phyloP scores from a whole-genome alignment of 1,140 invertebrate genomes.

The silkworm (Bombyx mori) region DNA sequence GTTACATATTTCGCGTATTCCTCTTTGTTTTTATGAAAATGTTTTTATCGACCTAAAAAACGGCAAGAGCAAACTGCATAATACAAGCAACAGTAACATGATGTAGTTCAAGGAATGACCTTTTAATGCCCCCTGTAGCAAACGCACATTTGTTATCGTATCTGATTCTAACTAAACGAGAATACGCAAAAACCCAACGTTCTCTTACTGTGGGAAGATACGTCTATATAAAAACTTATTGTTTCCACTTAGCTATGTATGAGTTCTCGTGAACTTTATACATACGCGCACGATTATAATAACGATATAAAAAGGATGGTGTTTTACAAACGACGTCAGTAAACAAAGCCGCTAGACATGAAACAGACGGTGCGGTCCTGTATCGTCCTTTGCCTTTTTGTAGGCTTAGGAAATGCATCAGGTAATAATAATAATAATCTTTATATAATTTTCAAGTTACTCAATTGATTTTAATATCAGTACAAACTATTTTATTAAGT shows the following conservation, averaged over 20 bases:
- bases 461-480: not conserved
- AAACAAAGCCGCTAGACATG: constrained; percentile 27
- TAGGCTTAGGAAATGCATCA: constrained; percentile 38
- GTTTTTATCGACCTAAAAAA: too few species aligned
- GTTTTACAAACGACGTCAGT: constrained; percentile 22
- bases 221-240: constrained; percentile 25
- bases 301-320: constrained; percentile 47
- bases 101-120: constrained; percentile 6
- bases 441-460: not conserved
- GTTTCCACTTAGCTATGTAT: constrained; percentile 27
- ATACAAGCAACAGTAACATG: too few species aligned
- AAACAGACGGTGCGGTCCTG: constrained; percentile 21
- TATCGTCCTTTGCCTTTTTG: constrained; percentile 32
- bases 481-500: not conserved
- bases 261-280: constrained; percentile 15
- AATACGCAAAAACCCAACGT: constrained; percentile 15
- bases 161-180: constrained; percentile 11
- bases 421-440: constrained; percentile 26
- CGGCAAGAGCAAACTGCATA: too few species aligned
- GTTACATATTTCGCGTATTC: too few species aligned
- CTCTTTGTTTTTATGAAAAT: too few species aligned
- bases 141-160: constrained; percentile 2
- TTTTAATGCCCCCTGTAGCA: not conserved
- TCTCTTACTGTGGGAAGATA: constrained; percentile 17
- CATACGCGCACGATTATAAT: constrained; percentile 14